A percentile compares a stretch with the other conserved stretches of the same genome.
phyloP scores from a whole-genome alignment of 2,888 invertebrate genomes.

The Morpho deidamia region DNA sequence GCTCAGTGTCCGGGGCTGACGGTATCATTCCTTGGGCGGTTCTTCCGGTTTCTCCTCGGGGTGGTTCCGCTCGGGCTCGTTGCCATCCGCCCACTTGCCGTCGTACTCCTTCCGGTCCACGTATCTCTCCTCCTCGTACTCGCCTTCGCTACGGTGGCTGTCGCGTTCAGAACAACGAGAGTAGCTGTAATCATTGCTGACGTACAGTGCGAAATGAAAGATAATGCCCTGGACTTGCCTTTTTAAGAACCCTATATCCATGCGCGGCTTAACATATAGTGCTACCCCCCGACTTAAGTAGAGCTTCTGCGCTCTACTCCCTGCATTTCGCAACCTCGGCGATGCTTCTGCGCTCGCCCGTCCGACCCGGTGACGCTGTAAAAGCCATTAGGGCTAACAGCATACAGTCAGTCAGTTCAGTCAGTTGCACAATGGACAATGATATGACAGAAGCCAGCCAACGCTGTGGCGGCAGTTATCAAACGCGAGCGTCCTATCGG shows the following conservation, averaged over 20 bases:
- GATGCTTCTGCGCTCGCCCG: no score
- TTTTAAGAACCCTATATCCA: neutral
- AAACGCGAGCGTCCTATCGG: no score
- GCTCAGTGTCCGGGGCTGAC: slow-evolving; percentile 5
- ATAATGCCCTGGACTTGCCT: neutral
- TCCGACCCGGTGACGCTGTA: no score
- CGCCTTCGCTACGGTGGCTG: slow-evolving; percentile 73
- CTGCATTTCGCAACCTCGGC: no score
- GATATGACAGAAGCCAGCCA: no score
- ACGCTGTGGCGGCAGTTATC: no score
- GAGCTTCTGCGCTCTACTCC: no score
- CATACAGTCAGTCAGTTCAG: no score
- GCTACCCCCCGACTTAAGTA: no score
- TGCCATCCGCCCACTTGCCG: slow-evolving; percentile 82
- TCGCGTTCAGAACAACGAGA: slow-evolving; percentile 66
- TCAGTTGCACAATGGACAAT: no score
- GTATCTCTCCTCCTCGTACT: slow-evolving; percentile 74
- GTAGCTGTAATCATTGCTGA: slow-evolving; percentile 42
- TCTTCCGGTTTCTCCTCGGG: slow-evolving; percentile 56
- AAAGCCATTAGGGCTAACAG: no score
- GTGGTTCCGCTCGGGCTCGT: slow-evolving; percentile 59
- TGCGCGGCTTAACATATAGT: no score
- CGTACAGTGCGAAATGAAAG: slow-evolving; percentile 7
- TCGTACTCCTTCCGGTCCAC: slow-evolving; percentile 81
- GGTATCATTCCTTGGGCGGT: slow-evolving; percentile 55